Conservation (phyloP, 1,140 invertebrate species). For the Leptinotarsa undecemlineata region DNA sequence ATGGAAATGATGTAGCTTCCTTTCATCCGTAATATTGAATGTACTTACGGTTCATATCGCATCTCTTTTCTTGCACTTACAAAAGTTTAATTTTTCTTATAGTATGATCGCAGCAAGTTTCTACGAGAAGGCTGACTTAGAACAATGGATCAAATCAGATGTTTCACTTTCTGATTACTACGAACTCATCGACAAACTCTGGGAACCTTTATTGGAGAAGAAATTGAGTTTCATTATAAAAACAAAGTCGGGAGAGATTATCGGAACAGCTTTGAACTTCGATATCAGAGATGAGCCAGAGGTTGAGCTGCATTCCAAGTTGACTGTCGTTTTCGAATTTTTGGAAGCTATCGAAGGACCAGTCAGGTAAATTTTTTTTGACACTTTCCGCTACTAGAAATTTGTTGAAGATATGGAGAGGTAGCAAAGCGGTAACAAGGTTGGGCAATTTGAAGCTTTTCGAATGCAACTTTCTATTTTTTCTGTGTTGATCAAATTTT, state of each 20-base stretch:
- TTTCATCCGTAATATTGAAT: no score
- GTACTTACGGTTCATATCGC: no score
- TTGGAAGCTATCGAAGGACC: constrained; percentile 75
- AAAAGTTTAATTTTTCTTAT: constrained; percentile 12
- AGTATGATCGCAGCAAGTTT: constrained; percentile 84
- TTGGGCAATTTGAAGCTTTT: no score
- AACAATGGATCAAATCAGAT: constrained; percentile 71
- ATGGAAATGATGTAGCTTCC: no score
- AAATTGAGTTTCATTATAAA: constrained; percentile 73
- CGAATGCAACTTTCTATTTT: no score
- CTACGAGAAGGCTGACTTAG: constrained; percentile 81
- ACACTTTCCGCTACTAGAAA: neutral
- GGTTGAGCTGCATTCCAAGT: constrained; percentile 66
- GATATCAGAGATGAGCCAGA: constrained; percentile 79
- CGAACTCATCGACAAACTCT: constrained; percentile 67
- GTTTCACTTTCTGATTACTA: constrained; percentile 69
- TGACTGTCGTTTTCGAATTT: constrained; percentile 77
- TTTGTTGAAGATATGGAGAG: no score
- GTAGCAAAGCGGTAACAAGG: no score
- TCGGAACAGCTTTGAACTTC: constrained; percentile 76
- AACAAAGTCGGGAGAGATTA: constrained; percentile 55
- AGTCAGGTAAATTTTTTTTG: constrained; percentile 60
- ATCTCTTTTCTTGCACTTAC: no score
- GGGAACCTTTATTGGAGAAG: constrained; percentile 68
- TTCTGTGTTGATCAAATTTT: no score